phyloP scores from a whole-genome alignment of 2,888 invertebrate genomes.

The Drosophila fungiperda region DNA sequence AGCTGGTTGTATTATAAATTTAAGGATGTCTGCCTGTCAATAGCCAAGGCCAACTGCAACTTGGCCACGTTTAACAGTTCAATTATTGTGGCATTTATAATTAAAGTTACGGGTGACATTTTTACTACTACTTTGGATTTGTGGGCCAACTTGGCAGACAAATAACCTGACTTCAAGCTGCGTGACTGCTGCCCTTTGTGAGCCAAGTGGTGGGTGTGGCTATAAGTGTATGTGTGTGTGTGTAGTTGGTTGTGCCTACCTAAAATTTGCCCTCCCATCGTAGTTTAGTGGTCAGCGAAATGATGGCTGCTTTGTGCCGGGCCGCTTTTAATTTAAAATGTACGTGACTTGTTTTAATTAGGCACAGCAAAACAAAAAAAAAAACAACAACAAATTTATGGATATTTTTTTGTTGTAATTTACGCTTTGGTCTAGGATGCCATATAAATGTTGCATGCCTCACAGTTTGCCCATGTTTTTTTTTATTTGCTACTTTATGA shows the following conservation, averaged over 20 bases:
- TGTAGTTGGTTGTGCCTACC: background rate
- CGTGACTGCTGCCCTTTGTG: constrained; percentile 28
- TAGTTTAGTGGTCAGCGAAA: constrained; percentile 65
- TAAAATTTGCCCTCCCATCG: constrained; percentile 17
- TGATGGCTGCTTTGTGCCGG: constrained; percentile 55
- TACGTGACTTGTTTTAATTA: constrained; percentile 80
- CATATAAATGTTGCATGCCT: constrained; percentile 44
- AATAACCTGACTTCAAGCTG: constrained; percentile 12
- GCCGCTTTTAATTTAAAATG: constrained; percentile 72
- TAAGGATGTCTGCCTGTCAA: constrained; percentile 6
- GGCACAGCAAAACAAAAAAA: constrained; percentile 8
- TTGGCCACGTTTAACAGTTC: constrained; percentile 49
- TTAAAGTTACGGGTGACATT: constrained; percentile 67
- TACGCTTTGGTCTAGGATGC: constrained; percentile 9
- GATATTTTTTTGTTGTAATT: constrained; percentile 23
- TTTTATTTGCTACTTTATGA: background rate
- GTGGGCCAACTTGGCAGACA: constrained; percentile 5
- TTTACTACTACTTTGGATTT: constrained; percentile 36
- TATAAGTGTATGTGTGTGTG: background rate
- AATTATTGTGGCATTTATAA: constrained; percentile 70
- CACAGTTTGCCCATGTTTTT: background rate
- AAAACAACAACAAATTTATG: constrained; percentile 41
- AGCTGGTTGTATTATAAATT: constrained; percentile 17
- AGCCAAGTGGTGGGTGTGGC: background rate
- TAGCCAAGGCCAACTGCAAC: constrained; percentile 1